A percentile compares a stretch with the other conserved stretches of the same genome.
Conservation (phyloP, 2,888 invertebrate species). For the Hanleya hanleyi region DNA sequence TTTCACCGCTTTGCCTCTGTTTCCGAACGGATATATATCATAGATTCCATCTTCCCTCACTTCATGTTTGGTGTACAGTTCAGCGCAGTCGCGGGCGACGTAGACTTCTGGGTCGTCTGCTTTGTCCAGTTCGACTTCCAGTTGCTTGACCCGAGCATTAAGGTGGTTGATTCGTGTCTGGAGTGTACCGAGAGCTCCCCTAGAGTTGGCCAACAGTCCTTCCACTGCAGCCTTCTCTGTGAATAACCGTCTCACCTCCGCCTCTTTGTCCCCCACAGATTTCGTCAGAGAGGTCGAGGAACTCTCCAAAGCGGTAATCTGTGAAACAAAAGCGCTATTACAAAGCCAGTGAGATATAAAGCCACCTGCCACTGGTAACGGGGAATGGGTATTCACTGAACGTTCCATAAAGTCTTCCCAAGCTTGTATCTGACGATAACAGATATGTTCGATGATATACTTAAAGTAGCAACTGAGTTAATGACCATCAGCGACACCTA, state of each 20-base stretch:
- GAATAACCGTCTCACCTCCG: neutral
- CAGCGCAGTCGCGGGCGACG: neutral
- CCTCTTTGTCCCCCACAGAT: neutral
- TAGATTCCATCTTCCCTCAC: neutral
- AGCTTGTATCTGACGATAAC: too few species aligned
- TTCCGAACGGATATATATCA: neutral
- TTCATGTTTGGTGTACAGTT: neutral
- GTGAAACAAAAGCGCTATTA: too few species aligned
- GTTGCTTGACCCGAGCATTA: neutral
- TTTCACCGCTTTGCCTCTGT: neutral
- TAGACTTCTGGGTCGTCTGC: conserved; percentile 10
- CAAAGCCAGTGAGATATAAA: too few species aligned
- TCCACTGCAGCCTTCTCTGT: neutral
- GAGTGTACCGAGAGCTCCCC: neutral
- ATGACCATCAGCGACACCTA: too few species aligned
- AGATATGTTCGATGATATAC: too few species aligned
- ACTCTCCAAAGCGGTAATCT: neutral
- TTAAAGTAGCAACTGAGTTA: too few species aligned
- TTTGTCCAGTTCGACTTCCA: neutral
- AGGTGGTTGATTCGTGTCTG: neutral
- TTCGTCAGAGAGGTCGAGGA: neutral
- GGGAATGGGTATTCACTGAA: too few species aligned
- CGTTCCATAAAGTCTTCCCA: too few species aligned
- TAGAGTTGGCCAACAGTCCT: neutral
- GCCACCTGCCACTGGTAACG: too few species aligned